Base-by-base conservation (phyloP, 2,113 vertebrate species). In the Engraulis encrasicolus region DNA sequence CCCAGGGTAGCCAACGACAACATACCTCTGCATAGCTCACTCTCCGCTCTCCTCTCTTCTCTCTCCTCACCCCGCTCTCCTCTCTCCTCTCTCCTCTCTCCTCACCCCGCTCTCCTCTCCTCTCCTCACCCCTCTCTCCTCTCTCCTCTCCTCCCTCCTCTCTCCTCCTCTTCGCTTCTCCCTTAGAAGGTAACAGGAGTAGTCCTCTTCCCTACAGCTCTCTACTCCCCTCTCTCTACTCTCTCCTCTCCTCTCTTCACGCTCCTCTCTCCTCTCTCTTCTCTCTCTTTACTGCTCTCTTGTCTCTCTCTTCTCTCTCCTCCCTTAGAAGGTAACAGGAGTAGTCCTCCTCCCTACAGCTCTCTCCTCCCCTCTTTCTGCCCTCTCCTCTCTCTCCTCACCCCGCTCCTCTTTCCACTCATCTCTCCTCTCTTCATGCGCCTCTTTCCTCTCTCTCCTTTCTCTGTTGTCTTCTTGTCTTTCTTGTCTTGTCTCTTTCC, bases 21-120 rank as follows among this genome's bases (percentile, higher is more conserved):
- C 81, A 82, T 27, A 38, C 27, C 61, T 17, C 23, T 49, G 45
- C 81, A 82, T 82, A 77, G 37, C 81, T 82, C n/a, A n/a, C n/a
- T n/a, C n/a, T n/a, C n/a, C n/a, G n/a, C n/a, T n/a, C n/a, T n/a
- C n/a, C n/a, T n/a, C n/a, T n/a, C n/a, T n/a, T n/a, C n/a, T n/a
- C n/a, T n/a, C n/a, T n/a, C n/a, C n/a, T n/a, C n/a, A n/a, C n/a
- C n/a, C n/a, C n/a, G n/a, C n/a, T n/a, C n/a, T n/a, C n/a, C n/a
- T n/a, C n/a, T n/a, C n/a, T n/a, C n/a, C n/a, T n/a, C n/a, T n/a
- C n/a, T n/a, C n/a, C n/a, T n/a, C n/a, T 45, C 40, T 45, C 40
- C 3, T 45, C 40, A 5, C 40, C 71, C 71, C 36, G 40, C 71
- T 45, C 31, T 52, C 77, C 66, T 12, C 6, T 37, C 45, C 23